A percentile compares a stretch with the other conserved stretches of the same genome.
Evolutionary conservation across 2,113 vertebrate species (phyloP).

Genomic region (Colossoma macropomum): DNA sequence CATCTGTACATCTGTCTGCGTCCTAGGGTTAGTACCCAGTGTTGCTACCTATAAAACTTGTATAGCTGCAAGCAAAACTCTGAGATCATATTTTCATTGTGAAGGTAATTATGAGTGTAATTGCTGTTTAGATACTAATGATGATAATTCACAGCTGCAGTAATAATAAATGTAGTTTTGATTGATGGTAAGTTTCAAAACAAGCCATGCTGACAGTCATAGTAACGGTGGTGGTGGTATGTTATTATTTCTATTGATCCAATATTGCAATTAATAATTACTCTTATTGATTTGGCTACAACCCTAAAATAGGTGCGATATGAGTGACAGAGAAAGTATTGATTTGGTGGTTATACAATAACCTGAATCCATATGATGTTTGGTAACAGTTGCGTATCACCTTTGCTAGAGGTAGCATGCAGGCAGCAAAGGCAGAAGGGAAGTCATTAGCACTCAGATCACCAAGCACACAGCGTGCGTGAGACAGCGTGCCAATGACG

Average conservation of each 20-base stretch:
- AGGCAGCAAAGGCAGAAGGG: conserved; percentile 17
- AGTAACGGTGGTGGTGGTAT: not conserved
- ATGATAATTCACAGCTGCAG: too few species aligned
- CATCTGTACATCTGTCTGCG: too few species aligned
- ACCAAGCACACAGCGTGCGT: conserved; percentile 46
- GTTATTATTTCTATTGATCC: not conserved
- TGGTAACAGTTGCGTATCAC: conserved; percentile 10
- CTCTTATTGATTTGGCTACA: not conserved
- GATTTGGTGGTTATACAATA: conserved; percentile 1
- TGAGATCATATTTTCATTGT: too few species aligned
- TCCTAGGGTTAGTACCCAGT: too few species aligned
- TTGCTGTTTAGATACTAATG: too few species aligned
- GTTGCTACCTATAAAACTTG: too few species aligned
- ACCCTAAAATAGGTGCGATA: not conserved
- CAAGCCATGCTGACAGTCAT: not conserved
- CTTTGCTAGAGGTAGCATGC: conserved; percentile 16
- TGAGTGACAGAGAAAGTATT: conserved; percentile 1
- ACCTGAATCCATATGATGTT: not conserved
- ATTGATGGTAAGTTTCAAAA: not conserved
- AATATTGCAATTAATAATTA: not conserved
- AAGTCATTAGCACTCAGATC: conserved; percentile 41
- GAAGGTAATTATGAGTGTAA: too few species aligned
- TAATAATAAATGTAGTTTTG: not conserved
- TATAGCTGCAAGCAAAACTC: too few species aligned
- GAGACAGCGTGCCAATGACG: conserved; percentile 48